phyloP scores from a whole-genome alignment of 2,888 invertebrate species.

The Lysandra coridon region DNA sequence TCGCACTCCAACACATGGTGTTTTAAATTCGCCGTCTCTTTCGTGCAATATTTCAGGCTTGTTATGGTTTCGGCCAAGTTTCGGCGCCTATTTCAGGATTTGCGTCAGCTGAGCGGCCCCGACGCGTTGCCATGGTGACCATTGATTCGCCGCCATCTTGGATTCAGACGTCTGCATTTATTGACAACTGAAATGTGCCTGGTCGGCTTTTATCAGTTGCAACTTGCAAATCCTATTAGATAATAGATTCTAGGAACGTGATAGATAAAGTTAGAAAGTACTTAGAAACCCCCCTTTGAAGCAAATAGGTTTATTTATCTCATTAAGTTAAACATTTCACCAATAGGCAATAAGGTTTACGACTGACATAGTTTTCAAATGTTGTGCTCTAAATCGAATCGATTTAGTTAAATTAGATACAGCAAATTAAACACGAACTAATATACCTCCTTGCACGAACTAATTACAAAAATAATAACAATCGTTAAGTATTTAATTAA shows the following conservation, averaged over 20 bases:
- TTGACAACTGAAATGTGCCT: slow-evolving; percentile 39
- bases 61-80: slow-evolving; percentile 61
- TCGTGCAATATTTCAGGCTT: slow-evolving; percentile 41
- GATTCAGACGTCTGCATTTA: slow-evolving; percentile 68
- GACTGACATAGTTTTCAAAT: neutral
- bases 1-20: slow-evolving; percentile 36
- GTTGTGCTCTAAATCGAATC: neutral
- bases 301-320: neutral
- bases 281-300: neutral
- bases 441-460: neutral
- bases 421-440: neutral
- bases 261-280: neutral
- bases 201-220: neutral
- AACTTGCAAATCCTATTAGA: neutral
- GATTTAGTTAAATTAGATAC: neutral
- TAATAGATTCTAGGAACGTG: neutral
- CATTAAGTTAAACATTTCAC: neutral
- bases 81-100: slow-evolving; percentile 48
- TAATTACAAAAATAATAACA: neutral
- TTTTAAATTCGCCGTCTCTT: slow-evolving; percentile 35
- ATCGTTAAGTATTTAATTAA: slow-evolving; percentile 10
- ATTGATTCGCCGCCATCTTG: slow-evolving; percentile 74
- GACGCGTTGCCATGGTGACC: slow-evolving; percentile 73
- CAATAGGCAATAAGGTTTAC: neutral
- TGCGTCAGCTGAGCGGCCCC: slow-evolving; percentile 62